phyloP scores from a whole-genome alignment of 2,113 vertebrate genomes.

The Stigmatopora nigra region DNA sequence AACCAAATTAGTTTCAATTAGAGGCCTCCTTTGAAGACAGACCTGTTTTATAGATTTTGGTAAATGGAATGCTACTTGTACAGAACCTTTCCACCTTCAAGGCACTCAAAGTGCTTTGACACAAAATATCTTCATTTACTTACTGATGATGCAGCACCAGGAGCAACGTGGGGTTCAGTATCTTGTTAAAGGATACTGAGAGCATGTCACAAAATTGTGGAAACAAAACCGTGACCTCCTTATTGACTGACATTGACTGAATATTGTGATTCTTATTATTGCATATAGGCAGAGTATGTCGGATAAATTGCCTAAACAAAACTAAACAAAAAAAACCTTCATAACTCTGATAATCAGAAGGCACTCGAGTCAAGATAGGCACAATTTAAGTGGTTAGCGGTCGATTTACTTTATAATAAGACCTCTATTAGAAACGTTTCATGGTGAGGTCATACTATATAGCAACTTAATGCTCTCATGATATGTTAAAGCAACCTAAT shows the following conservation, averaged over 20 bases:
- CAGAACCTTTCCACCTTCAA: too few species aligned
- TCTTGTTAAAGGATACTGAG: too few species aligned
- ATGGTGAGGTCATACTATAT: not conserved
- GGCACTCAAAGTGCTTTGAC: too few species aligned
- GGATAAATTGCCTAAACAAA: not conserved
- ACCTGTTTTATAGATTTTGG: too few species aligned
- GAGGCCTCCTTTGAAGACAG: too few species aligned
- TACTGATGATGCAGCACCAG: too few species aligned
- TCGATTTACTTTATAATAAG: slow-evolving; percentile 1
- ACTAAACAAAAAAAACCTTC: not conserved
- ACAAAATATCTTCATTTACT: too few species aligned
- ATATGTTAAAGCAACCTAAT: not conserved
- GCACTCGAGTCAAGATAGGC: not conserved
- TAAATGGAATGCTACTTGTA: too few species aligned
- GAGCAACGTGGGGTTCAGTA: too few species aligned
- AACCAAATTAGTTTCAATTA: not conserved
- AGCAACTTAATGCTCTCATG: not conserved
- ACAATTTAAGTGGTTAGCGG: not conserved
- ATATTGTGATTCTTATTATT: not conserved
- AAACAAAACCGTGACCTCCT: too few species aligned
- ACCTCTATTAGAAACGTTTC: not conserved
- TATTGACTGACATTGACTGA: not conserved
- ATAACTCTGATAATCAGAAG: not conserved
- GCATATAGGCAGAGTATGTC: not conserved
- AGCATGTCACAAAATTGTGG: too few species aligned